phyloP scores from a whole-genome alignment of 2,113 vertebrate genomes.

The Phylloscopus whistleri region DNA sequence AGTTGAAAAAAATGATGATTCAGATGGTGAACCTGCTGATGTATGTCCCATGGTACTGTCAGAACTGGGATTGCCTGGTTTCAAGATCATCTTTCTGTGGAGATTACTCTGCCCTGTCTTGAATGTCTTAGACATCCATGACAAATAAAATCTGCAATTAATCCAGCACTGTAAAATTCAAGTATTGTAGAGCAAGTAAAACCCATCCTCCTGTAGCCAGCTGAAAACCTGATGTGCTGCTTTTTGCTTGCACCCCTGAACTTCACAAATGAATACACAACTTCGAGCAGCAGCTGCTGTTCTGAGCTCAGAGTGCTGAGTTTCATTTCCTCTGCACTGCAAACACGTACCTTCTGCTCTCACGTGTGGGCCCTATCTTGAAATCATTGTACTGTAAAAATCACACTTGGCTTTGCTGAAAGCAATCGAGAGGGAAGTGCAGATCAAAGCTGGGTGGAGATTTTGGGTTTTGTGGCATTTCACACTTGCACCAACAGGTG shows the following conservation, averaged over 20 bases:
- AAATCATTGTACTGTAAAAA: not conserved
- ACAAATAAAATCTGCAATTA: not conserved
- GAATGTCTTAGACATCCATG: not conserved
- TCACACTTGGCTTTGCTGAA: not conserved
- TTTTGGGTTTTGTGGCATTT: not conserved
- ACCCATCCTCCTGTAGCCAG: not conserved
- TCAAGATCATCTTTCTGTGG: not conserved
- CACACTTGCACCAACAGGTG: not conserved
- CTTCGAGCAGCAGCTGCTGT: slow-evolving; percentile 33
- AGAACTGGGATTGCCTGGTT: not conserved
- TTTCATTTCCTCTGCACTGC: not conserved
- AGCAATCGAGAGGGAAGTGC: not conserved
- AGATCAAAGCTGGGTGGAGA: not conserved
- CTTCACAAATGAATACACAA: not conserved
- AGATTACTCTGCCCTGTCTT: not conserved
- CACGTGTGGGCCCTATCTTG: not conserved
- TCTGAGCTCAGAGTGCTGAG: not conserved
- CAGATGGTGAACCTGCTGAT: not conserved
- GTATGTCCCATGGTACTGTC: not conserved
- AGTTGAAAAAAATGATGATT: not conserved
- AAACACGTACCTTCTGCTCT: not conserved
- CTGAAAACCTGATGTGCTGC: slow-evolving; percentile 31
- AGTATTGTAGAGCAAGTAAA: not conserved
- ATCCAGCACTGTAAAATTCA: not conserved
- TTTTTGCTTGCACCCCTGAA: slow-evolving; percentile 35